Percentiles rank a stretch among this genome's conserved stretches.
These are phyloP conservation scores for Pangasianodon hypophthalmus DNA, from an alignment of 2,113 vertebrate genomes.

Conservation along the genomic window DNA sequence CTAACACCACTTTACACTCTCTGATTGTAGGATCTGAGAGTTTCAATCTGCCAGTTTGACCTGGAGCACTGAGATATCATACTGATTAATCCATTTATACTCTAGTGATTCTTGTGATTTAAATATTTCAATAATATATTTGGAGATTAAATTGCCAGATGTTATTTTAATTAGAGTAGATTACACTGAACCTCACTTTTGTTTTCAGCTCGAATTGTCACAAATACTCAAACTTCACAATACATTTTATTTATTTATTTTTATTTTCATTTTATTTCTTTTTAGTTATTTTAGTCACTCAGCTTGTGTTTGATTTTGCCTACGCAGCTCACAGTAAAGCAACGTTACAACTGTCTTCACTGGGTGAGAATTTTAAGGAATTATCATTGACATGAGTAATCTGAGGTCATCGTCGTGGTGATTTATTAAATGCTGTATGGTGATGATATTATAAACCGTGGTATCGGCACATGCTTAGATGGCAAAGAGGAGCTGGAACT, in stretches of 20 bases:
- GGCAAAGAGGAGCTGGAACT: conserved; percentile 51
- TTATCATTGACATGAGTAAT: not conserved
- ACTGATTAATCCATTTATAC: not conserved
- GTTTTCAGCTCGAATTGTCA: not conserved
- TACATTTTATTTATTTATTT: too few relatives aligned
- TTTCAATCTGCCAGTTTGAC: not conserved
- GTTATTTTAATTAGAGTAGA: not conserved
- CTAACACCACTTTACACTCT: not conserved
- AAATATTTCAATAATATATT: not conserved
- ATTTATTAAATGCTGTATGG: not conserved
- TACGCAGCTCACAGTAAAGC: too few relatives aligned
- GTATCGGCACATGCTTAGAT: not conserved
- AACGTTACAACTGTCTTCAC: too few relatives aligned
- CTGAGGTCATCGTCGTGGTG: not conserved
- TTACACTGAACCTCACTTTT: not conserved
- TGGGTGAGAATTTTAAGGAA: not conserved
- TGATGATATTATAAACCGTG: too few relatives aligned
- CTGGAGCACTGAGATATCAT: not conserved
- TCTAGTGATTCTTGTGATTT: not conserved
- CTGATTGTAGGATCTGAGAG: not conserved
- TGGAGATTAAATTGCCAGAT: not conserved
- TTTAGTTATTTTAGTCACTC: too few relatives aligned
- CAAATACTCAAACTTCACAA: not conserved
- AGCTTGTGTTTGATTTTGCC: too few relatives aligned
- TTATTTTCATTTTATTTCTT: too few relatives aligned